A percentile compares a stretch with the other conserved stretches of the same genome.
phyloP scores from a whole-genome alignment of 2,797 vertebrate species.

The Sebastes hubbsi region DNA sequence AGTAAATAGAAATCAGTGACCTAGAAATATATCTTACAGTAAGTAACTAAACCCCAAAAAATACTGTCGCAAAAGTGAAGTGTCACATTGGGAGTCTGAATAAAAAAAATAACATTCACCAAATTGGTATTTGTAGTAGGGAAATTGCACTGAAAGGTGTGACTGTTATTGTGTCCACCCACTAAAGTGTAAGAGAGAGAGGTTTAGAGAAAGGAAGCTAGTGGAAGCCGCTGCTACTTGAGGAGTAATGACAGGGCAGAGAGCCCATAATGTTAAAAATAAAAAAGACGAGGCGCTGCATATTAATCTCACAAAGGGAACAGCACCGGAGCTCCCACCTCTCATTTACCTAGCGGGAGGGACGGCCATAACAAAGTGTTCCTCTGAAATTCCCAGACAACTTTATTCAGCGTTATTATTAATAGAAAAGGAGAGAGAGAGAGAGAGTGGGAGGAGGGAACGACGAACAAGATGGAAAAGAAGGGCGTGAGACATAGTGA shows the following conservation, averaged over 20 bases:
- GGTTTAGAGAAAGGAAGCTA: background rate
- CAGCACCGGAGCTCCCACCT: slow-evolving; percentile 34
- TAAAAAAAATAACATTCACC: background rate
- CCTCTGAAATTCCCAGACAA: slow-evolving; percentile 38
- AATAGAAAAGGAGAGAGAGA: slow-evolving; percentile 13
- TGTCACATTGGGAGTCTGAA: background rate
- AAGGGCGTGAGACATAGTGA: slow-evolving; percentile 13
- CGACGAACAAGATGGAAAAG: background rate
- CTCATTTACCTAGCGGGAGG: slow-evolving; percentile 42
- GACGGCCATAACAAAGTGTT: slow-evolving; percentile 42
- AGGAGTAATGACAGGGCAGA: slow-evolving; percentile 33
- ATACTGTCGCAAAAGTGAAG: background rate
- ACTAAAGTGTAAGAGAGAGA: background rate
- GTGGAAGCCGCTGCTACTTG: slow-evolving; percentile 1
- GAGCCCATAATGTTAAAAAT: slow-evolving; percentile 49
- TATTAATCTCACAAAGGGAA: slow-evolving; percentile 55
- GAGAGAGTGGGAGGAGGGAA: background rate
- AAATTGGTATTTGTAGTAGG: background rate
- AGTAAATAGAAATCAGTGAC: background rate
- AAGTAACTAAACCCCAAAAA: background rate
- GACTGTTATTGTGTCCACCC: background rate
- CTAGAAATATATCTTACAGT: background rate
- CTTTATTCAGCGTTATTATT: slow-evolving; percentile 51
- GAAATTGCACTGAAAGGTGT: background rate
- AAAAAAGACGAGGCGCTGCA: slow-evolving; percentile 28